phyloP scores from a whole-genome alignment of 2,888 invertebrate genomes.

The Drosophila demipolita region DNA sequence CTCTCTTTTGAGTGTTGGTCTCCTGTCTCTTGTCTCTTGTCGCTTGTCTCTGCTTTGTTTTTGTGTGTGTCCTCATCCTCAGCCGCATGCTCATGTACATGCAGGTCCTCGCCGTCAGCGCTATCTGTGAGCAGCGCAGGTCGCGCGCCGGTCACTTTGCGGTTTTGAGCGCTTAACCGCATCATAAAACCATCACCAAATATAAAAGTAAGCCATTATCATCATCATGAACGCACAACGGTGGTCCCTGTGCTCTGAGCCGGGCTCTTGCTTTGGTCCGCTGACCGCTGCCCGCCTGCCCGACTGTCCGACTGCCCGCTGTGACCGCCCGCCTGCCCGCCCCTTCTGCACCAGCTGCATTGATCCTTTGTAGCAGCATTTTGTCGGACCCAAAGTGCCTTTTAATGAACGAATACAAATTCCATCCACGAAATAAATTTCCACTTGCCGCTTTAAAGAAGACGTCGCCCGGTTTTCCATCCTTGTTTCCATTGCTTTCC shows the following conservation, averaged over 20 bases:
- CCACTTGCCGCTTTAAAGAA: conserved; percentile 43
- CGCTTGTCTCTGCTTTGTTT: conserved; percentile 3
- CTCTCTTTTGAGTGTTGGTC: conserved; percentile 32
- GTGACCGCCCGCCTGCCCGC: conserved; percentile 13
- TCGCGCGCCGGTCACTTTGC: conserved; percentile 73
- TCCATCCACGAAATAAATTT: conserved; percentile 32
- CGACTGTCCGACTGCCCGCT: conserved; percentile 24
- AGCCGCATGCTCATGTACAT: neutral
- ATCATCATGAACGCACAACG: conserved; percentile 72
- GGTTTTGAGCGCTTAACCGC: conserved; percentile 79
- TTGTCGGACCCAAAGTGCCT: conserved; percentile 21
- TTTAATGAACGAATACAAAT: conserved; percentile 58
- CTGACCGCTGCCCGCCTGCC: conserved; percentile 2
- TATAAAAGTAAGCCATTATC: conserved; percentile 79
- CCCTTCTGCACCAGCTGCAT: conserved; percentile 50
- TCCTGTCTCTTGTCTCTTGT: neutral
- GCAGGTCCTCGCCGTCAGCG: conserved; percentile 2
- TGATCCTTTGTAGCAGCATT: conserved; percentile 48
- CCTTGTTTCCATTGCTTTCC: neutral
- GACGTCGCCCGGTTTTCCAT: conserved; percentile 25
- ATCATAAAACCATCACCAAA: conserved; percentile 79
- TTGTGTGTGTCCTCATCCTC: neutral
- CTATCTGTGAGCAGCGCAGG: conserved; percentile 19
- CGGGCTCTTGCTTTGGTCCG: conserved; percentile 18
- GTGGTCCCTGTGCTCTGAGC: conserved; percentile 45